Evolutionary conservation across 2,888 invertebrate genomes (phyloP).

Genomic region (Endotricha flammealis): DNA sequence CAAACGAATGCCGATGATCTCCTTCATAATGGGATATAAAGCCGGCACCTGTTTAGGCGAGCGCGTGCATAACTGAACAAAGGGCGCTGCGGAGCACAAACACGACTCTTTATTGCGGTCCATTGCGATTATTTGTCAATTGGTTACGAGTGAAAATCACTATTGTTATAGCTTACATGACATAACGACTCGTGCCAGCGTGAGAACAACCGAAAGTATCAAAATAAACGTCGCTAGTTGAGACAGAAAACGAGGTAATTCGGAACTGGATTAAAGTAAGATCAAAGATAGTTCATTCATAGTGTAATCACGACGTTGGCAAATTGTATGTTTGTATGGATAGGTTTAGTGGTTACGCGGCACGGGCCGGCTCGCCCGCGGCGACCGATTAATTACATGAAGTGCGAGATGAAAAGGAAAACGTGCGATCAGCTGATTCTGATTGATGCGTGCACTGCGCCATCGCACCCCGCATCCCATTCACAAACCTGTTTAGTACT

Average conservation of each 20-base stretch:
- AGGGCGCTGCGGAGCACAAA: conserved; percentile 40
- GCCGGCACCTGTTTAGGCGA: conserved; percentile 47
- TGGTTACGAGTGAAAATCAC: conserved; percentile 49
- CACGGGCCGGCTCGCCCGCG: conserved; percentile 38
- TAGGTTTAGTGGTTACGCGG: conserved; percentile 36
- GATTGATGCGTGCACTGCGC: conserved; percentile 51
- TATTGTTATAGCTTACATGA: conserved; percentile 51
- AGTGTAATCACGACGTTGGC: conserved; percentile 44
- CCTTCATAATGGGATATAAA: conserved; percentile 38
- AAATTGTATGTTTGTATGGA: conserved; percentile 40
- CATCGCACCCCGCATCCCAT: conserved; percentile 40
- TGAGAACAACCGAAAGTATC: conserved; percentile 33
- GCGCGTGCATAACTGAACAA: conserved; percentile 47
- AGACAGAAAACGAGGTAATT: conserved; percentile 29
- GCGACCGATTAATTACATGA: conserved; percentile 66
- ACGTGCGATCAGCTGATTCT: conserved; percentile 67
- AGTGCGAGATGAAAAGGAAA: conserved; percentile 69
- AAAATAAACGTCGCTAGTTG: conserved; percentile 39
- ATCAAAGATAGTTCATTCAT: conserved; percentile 54
- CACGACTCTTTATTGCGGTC: conserved; percentile 48
- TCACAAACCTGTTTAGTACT: conserved; percentile 56
- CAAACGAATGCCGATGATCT: conserved; percentile 24
- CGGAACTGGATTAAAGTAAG: conserved; percentile 39
- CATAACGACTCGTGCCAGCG: conserved; percentile 49
- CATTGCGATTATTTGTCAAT: conserved; percentile 53